Evolutionary conservation across 64 coral and sea anemone species (phyloP), one percentile per base, ranked within the genome.

Genomic region (Exaiptasia diaphana): DNA sequence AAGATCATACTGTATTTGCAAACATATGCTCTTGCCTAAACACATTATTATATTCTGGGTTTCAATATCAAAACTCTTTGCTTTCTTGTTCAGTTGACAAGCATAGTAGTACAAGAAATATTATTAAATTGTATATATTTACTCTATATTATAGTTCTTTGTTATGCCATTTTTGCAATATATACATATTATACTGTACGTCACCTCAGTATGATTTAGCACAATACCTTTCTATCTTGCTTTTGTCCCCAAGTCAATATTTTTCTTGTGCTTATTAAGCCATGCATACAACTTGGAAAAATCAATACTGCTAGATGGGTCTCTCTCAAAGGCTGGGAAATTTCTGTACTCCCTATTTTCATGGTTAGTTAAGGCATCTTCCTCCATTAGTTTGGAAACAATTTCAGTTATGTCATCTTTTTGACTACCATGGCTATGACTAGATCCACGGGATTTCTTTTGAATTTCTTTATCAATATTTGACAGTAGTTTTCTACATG

Each of bases 201-300:
- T n/a, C n/a, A n/a, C n/a, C n/a, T n/a, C n/a, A n/a, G n/a, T n/a
- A n/a, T n/a, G n/a, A n/a, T n/a, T n/a, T n/a, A 67, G 27, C 30
- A 31, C 62, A 67, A 29, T 67, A 30, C 52, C 52, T 53, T 75
- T 11, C 39, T 84, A 90, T 59, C 79, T 76, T 77, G 80, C 88
- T 83, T 78, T 90, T 38, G 46, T 77, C 39, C 71, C 88, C 71
- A 83, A 43, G n/a, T 53, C 32, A 27, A 90, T 46, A 49, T 90
- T 90, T 54, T 70, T 90, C 43, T 91, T 91, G 46, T 90, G 87
- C 57, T 34, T 68, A 68, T 83, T 90, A 25, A 90, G 75, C 87
- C 87, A 90, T 33, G 48, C 64, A 59, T 76, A 90, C 26, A 90
- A 73, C 17, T 24, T 32, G 50, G 87, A 90, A 29, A 63, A 36